Conservation (phyloP, 1,140 invertebrate genomes). For the Ladona fulva region DNA sequence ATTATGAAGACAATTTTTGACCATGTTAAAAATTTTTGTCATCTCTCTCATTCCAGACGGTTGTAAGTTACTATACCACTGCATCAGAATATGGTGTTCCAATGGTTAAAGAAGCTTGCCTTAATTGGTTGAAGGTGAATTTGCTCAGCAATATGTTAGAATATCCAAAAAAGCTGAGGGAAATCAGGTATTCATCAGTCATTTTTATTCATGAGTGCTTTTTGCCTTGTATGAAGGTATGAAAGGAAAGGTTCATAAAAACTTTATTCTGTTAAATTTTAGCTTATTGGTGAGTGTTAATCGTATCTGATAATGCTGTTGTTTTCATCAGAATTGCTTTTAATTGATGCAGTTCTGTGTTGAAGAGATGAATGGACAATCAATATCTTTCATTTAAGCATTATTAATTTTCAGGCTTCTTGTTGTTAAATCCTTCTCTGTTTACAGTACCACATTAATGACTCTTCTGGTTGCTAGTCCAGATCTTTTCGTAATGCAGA, state of each 20-base stretch:
- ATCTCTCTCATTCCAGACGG: constrained; percentile 41
- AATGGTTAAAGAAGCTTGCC: constrained; percentile 49
- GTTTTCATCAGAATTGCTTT: too few relatives aligned
- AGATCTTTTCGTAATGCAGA: constrained; percentile 66
- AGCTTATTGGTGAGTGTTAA: too few relatives aligned
- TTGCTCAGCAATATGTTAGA: constrained; percentile 49
- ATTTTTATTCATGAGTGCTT: constrained; percentile 15
- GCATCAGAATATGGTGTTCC: constrained; percentile 56
- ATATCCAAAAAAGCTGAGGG: constrained; percentile 44
- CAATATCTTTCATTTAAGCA: too few relatives aligned
- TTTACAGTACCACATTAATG: constrained; percentile 51
- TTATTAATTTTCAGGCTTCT: not conserved
- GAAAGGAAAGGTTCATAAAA: too few relatives aligned
- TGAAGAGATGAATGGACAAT: too few relatives aligned
- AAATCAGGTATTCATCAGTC: constrained; percentile 40
- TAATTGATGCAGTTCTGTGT: too few relatives aligned
- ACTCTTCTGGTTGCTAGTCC: constrained; percentile 50
- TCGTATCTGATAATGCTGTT: too few relatives aligned
- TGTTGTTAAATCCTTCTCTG: constrained; percentile 14
- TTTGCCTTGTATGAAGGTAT: too few relatives aligned
- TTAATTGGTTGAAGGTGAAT: constrained; percentile 63
- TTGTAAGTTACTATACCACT: constrained; percentile 58
- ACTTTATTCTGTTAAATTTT: too few relatives aligned
- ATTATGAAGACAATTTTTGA: too few relatives aligned
- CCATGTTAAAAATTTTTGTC: constrained; percentile 21